Conservation (phyloP, 2,113 vertebrate genomes). For the Dasypus novemcinctus region DNA sequence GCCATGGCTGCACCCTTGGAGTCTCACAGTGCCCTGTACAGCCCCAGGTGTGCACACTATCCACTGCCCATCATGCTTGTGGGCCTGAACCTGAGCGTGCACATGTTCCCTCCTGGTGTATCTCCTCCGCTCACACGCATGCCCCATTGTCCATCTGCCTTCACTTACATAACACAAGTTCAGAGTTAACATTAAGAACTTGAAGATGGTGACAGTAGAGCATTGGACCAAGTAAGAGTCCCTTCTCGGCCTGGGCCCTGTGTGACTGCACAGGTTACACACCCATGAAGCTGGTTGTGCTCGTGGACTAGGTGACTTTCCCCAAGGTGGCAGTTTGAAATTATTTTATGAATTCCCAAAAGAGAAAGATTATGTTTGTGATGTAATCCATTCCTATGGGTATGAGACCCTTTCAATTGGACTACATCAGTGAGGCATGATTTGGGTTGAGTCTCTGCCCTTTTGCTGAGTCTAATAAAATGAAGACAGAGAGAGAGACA, state of each 20-base stretch:
- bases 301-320: not conserved
- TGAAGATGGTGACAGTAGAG: not conserved
- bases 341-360: too few species aligned
- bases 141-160: not conserved
- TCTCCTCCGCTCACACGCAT: not conserved
- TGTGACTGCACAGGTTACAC: not conserved
- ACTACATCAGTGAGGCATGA: too few species aligned
- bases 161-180: not conserved
- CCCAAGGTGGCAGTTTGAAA: too few species aligned
- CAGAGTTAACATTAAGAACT: not conserved
- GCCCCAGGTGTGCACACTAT: accelerated
- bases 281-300: accelerated
- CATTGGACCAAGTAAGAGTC: not conserved
- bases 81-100: too few species aligned
- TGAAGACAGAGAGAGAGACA: too few species aligned
- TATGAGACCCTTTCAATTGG: too few species aligned
- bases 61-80: accelerated
- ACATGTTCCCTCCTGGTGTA: not conserved
- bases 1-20: not conserved
- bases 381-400: too few species aligned
- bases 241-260: not conserved
- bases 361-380: too few species aligned
- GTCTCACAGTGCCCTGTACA: accelerated
- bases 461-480: too few species aligned
- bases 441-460: too few species aligned